Conservation (phyloP, 2,113 vertebrate species). For the Sclerurus mexicanus region DNA sequence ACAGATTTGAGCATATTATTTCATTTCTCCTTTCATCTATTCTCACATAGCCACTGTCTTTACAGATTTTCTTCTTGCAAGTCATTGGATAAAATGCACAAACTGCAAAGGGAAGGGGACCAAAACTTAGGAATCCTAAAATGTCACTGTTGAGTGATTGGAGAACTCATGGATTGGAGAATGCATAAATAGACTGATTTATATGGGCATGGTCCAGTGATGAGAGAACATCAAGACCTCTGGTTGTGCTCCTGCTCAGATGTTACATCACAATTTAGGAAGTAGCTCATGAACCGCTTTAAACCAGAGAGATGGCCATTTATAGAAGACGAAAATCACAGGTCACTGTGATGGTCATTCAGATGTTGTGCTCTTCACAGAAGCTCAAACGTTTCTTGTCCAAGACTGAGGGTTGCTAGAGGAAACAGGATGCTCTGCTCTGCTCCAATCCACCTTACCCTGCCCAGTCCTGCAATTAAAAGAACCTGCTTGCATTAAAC, state of each 20-base stretch:
- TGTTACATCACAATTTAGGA: neutral
- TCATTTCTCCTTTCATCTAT: neutral
- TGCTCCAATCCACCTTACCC: neutral
- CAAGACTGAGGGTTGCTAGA: neutral
- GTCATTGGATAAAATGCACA: neutral
- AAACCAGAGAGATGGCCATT: neutral
- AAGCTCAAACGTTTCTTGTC: neutral
- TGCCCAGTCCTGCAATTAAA: neutral
- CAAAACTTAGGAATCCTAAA: neutral
- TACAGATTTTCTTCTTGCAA: neutral
- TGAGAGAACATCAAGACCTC: neutral
- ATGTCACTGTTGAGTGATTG: neutral
- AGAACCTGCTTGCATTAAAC: neutral
- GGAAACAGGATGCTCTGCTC: neutral
- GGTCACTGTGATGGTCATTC: neutral
- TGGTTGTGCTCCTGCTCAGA: neutral
- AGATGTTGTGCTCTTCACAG: neutral
- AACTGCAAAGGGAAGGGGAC: neutral
- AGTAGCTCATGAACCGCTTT: rapidly evolving
- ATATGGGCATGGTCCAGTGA: neutral
- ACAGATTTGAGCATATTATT: neutral
- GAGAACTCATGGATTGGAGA: neutral
- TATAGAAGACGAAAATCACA: neutral
- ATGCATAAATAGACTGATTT: neutral
- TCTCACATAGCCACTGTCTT: neutral